Evolutionary conservation across 1,140 invertebrate genomes (phyloP).

Genomic region (Panulirus ornatus): DNA sequence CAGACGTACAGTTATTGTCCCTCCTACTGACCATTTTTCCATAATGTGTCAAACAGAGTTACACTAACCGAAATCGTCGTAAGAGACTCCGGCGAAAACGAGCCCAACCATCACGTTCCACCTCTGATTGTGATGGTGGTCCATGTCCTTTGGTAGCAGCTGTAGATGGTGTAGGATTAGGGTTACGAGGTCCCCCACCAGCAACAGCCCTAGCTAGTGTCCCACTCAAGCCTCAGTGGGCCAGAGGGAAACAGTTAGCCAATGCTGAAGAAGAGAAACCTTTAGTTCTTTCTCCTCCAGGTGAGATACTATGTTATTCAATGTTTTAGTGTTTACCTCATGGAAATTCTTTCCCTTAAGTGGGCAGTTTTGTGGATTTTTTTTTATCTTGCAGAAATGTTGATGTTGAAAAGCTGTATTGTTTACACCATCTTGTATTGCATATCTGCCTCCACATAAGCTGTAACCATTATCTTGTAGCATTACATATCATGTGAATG

Average conservation of each 20-base stretch:
- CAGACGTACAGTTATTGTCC: too few relatives aligned
- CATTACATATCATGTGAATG: too few relatives aligned
- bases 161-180: constrained; percentile 23
- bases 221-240: constrained; percentile 65
- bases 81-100: constrained; percentile 66
- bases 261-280: not conserved
- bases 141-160: not conserved
- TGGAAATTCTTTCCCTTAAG: too few relatives aligned
- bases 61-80: constrained; percentile 72
- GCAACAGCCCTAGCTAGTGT: constrained; percentile 39
- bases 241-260: not conserved
- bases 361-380: too few relatives aligned
- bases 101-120: constrained; percentile 56
- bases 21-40: too few relatives aligned
- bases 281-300: not conserved
- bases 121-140: constrained; percentile 19
- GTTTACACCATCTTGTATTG: too few relatives aligned
- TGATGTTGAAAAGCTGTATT: too few relatives aligned
- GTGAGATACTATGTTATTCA: too few relatives aligned
- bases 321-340: too few relatives aligned
- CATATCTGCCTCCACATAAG: too few relatives aligned
- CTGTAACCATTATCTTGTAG: too few relatives aligned
- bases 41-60: constrained; percentile 55
- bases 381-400: too few relatives aligned
- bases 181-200: constrained; percentile 47